Evolutionary conservation across 1,140 invertebrate genomes (phyloP), one percentile per base, ranked within the genome.

Genomic region (Cyclargus thomasi): DNA sequence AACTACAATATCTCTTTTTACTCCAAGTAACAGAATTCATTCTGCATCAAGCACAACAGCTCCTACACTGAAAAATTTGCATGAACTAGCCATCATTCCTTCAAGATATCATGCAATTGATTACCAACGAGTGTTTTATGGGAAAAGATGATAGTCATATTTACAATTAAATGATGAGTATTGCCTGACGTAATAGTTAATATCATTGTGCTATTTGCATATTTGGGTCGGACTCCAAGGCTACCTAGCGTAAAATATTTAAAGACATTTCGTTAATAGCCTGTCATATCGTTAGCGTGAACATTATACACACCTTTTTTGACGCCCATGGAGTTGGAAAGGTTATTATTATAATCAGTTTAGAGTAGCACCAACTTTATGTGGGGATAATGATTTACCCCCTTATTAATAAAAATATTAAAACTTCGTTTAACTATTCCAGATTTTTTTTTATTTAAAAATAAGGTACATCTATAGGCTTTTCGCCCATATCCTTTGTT

Each of bases 211-310:
- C 69, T 71, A 72, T 77, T 76, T 73, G 70, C 73, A 77, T 78
- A 83, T 81, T 84, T 72, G 71, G 82, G 80, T 78, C 79, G 71
- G 53, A 72, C 73, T 72, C 70, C 79, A 81, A 78, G 78, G 79
- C 67, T 70, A 47, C 16, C 21, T 7, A 8, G 55, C 55, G 62
- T 74, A 65, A 64, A 69, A 65, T 74, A 65, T 20, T 67, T 67
- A 63, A 63, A 69, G 17, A 64, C 55, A 59, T 21, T 17, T 55
- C 7, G 53, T 55, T 18, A 55, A 55, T 59, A 20, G 39, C 39
- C 20, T 59, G 17, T 59, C 55, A 20, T 20, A 11, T 59, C 55
- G 18, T 59, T 59, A 59, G 10, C 20, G 17, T 59, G 18, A 59
- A 59, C 55, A 20, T 59, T 59, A 59, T 21, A 20, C 55, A 20